phyloP scores from a whole-genome alignment of 2,113 vertebrate species.

The Tor tambroides region DNA sequence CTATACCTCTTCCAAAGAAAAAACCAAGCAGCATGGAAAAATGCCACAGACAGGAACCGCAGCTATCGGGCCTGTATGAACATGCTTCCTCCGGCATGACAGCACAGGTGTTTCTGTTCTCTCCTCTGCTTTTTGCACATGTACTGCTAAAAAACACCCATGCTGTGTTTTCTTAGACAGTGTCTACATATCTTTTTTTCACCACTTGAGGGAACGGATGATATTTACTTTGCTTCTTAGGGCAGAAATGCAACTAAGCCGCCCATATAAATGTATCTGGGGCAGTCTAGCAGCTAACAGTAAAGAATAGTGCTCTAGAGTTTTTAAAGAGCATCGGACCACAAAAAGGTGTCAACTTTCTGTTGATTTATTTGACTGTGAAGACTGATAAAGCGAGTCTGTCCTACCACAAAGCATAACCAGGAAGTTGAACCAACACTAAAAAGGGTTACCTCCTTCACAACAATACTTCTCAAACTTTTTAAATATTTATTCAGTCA shows the following conservation, averaged over 20 bases:
- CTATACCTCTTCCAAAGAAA: neutral
- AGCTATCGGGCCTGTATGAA: slow-evolving; percentile 53
- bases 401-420: slow-evolving; percentile 15
- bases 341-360: neutral
- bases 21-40: slow-evolving; percentile 27
- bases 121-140: slow-evolving; percentile 12
- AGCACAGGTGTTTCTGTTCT: slow-evolving; percentile 46
- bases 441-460: neutral
- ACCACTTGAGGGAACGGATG: neutral
- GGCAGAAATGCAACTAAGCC: neutral
- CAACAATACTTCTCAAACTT: neutral
- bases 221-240: neutral
- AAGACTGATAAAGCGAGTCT: slow-evolving; percentile 13
- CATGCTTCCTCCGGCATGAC: slow-evolving; percentile 44
- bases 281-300: neutral
- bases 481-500: neutral
- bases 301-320: neutral
- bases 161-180: neutral
- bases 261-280: neutral
- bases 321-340: neutral
- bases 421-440: slow-evolving; percentile 8
- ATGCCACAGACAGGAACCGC: slow-evolving; percentile 32
- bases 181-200: neutral
- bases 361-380: slow-evolving; percentile 4
- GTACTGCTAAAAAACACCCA: neutral